These are phyloP conservation scores for Tinea trinotella DNA, from an alignment of 2,888 invertebrate species.

Conservation along the genomic window DNA sequence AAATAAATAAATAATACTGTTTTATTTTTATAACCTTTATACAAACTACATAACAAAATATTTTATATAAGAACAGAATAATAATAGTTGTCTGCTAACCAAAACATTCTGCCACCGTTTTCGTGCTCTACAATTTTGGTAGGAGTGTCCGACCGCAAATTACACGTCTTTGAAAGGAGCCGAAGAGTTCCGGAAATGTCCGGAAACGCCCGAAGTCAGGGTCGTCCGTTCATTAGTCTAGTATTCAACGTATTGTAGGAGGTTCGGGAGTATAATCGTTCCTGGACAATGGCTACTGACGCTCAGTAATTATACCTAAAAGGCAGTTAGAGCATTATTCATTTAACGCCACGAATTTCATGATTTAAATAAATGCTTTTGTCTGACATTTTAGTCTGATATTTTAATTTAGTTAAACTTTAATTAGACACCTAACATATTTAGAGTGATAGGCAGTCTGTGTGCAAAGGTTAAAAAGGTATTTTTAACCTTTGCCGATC, in stretches of 20 bases:
- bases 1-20: no score
- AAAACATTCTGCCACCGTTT: conserved; percentile 3
- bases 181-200: conserved; percentile 55
- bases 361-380: conserved; percentile 6
- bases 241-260: conserved; percentile 12
- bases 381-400: no score
- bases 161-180: conserved; percentile 58
- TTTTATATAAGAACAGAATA: no score
- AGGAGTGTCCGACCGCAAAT: conserved; percentile 46
- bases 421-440: no score
- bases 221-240: conserved; percentile 14
- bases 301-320: conserved; percentile 63
- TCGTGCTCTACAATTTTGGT: conserved; percentile 39
- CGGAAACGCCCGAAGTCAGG: conserved; percentile 41
- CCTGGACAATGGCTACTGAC: conserved; percentile 63
- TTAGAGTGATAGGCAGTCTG: no score
- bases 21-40: no score
- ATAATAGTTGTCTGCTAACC: no score
- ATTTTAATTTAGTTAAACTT: not conserved
- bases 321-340: conserved; percentile 41
- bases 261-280: conserved; percentile 42
- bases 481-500: no score
- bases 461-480: no score
- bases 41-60: no score
- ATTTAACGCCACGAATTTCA: conserved; percentile 21